phyloP scores from a whole-genome alignment of 1,140 invertebrate species.

The Meteorus sp. region DNA sequence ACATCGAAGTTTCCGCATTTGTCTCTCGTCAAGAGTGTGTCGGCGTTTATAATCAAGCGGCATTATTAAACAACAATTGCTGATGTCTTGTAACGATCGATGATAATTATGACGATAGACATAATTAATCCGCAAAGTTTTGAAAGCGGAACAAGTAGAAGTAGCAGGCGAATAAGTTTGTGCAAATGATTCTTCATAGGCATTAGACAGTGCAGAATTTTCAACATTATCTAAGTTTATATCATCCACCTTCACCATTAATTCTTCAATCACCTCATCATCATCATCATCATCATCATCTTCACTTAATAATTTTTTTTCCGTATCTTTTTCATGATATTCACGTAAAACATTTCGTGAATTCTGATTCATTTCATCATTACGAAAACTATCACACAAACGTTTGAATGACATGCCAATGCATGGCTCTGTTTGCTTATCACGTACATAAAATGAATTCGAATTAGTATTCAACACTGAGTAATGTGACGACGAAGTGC shows the following conservation, averaged over 20 bases:
- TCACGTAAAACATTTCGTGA: constrained; percentile 20
- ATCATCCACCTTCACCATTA: constrained; percentile 24
- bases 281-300: constrained; percentile 11
- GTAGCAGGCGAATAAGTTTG: not conserved
- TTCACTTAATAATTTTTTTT: not conserved
- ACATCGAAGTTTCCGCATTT: not conserved
- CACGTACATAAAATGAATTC: not conserved
- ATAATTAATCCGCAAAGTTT: not conserved
- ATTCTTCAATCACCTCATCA: constrained; percentile 7
- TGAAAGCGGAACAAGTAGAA: not conserved
- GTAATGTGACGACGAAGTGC: not conserved
- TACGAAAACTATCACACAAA: constrained; percentile 18
- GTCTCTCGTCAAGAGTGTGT: not conserved
- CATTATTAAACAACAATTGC: not conserved
- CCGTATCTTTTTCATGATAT: too few species aligned
- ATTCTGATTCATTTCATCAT: constrained; percentile 44
- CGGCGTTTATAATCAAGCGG: not conserved
- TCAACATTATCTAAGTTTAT: constrained; percentile 17
- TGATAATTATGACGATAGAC: too few species aligned
- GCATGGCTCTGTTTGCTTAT: not conserved
- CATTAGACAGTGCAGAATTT: constrained; percentile 12
- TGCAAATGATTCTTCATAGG: constrained; percentile 6
- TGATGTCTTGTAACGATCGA: not conserved
- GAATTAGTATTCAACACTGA: not conserved
- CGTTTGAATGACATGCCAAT: constrained; percentile 10